Conservation (phyloP, 2,113 vertebrate species). For the Eolophus roseicapilla region DNA sequence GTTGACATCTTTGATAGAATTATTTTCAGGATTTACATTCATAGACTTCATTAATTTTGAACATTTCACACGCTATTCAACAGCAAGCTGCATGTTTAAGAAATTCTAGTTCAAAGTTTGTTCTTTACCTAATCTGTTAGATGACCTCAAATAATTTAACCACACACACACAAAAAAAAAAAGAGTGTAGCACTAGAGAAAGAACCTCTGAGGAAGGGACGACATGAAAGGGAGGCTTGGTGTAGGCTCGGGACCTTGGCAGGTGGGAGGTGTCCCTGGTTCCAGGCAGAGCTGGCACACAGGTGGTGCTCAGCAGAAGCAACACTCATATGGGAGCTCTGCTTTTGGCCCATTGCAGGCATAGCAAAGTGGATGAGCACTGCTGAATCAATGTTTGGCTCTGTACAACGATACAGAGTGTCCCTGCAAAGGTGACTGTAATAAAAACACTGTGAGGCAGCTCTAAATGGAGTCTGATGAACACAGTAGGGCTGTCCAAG, state of each 20-base stretch:
- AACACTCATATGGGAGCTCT: background rate
- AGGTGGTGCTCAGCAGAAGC: background rate
- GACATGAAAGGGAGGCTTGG: background rate
- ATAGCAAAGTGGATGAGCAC: background rate
- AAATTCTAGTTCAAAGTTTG: background rate
- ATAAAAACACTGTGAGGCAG: background rate
- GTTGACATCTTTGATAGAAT: background rate
- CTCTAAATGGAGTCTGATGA: background rate
- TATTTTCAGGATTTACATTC: background rate
- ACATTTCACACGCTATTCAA: background rate
- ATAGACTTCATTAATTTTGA: background rate
- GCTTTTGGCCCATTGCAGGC: background rate
- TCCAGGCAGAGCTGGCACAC: background rate
- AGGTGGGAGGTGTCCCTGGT: background rate
- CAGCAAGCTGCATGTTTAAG: background rate
- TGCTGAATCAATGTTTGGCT: background rate
- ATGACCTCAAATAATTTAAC: background rate
- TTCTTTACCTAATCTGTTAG: background rate
- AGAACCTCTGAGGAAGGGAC: background rate
- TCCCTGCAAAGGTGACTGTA: background rate
- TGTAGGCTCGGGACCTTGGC: background rate
- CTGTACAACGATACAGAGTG: accelerated
- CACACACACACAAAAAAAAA: background rate
- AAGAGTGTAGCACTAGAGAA: background rate
- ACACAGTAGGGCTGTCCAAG: background rate